Evolutionary conservation across 2,888 invertebrate genomes (phyloP), one percentile per base, ranked within the genome.

Genomic region (Merodon equestris): DNA sequence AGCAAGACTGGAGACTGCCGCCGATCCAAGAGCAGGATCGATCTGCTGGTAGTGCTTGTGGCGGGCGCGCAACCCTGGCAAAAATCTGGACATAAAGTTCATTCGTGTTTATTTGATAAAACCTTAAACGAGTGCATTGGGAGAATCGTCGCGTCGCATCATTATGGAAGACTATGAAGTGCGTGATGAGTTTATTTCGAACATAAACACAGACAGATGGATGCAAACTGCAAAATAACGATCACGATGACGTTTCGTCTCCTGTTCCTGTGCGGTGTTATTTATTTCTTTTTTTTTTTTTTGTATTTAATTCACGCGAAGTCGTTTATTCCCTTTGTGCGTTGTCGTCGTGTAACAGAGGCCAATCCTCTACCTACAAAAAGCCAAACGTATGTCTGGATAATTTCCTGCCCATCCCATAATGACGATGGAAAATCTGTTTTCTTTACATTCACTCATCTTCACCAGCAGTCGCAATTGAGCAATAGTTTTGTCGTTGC

Each of bases 381-480:
- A 77, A 61, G 40, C 50, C 68, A 60, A 74, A 79, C 75, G 75
- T 71, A 38, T 61, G 81, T 81, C 70, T 81, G 81, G 75, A 81
- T 81, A 68, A 70, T 70, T 79, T 81, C 81, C 81, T 75, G 81
- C 81, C 81, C 71, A 81, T 81, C 81, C 81, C 75, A 27, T 27
- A 27, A 27, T 27, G 27, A 27, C 61, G 54, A 47, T 67, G 56
- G 56, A 66, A 77, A 63, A 71, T 18, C 64, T 44, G 61, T 45
- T 17, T 38, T 53, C 27, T 27, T 27, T 18, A 7, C 44, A 40
- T 51, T 40, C 36, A 34, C 27, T 15, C 47, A 19, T 13, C 17
- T 53, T 36, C 45, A n/a, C 17, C 13, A 42, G 27, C 18, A 38
- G 18, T 47, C 53, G 27, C 34, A 51, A 51, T 79, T 79, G 63